These are phyloP conservation scores for Asobara japonica DNA, from an alignment of 1,140 invertebrate species.

Conservation along the genomic window DNA sequence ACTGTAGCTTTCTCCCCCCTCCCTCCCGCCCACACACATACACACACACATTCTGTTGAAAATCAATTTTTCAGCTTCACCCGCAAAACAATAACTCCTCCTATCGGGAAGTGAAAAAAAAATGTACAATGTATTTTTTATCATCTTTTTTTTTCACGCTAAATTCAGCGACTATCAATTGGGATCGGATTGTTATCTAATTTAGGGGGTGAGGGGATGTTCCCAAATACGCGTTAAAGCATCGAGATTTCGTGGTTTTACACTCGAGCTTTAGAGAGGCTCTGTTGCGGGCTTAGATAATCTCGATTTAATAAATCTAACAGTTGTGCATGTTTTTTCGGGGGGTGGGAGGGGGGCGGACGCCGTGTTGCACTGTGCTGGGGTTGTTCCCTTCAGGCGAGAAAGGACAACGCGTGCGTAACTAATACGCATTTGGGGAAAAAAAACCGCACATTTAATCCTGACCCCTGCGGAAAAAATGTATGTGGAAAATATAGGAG, in stretches of 20 bases:
- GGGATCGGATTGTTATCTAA: constrained; percentile 48
- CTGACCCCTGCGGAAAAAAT: not conserved
- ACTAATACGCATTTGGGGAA: constrained; percentile 55
- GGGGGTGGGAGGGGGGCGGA: constrained; percentile 8
- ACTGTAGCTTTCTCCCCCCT: too few relatives aligned
- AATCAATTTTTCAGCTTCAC: too few relatives aligned
- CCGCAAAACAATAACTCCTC: too few relatives aligned
- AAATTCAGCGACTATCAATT: constrained; percentile 50
- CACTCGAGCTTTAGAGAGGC: constrained; percentile 57
- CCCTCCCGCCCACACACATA: too few relatives aligned
- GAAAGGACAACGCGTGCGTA: constrained; percentile 60
- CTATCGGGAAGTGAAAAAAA: too few relatives aligned
- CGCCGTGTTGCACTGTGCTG: not conserved
- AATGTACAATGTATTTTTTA: not conserved
- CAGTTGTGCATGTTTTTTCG: constrained; percentile 56
- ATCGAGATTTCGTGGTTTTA: constrained; percentile 54
- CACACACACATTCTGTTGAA: too few relatives aligned
- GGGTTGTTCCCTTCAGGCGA: constrained; percentile 29
- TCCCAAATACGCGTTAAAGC: constrained; percentile 12
- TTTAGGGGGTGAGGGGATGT: not conserved
- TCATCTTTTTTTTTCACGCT: constrained; percentile 31
- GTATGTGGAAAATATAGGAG: too few relatives aligned
- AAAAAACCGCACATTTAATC: constrained; percentile 35
- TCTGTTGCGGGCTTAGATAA: constrained; percentile 65
- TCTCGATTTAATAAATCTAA: constrained; percentile 69